Evolutionary conservation across 2,797 vertebrate genomes (phyloP), one percentile per base, ranked within the genome.

Genomic region (Acipenser ruthenus): DNA sequence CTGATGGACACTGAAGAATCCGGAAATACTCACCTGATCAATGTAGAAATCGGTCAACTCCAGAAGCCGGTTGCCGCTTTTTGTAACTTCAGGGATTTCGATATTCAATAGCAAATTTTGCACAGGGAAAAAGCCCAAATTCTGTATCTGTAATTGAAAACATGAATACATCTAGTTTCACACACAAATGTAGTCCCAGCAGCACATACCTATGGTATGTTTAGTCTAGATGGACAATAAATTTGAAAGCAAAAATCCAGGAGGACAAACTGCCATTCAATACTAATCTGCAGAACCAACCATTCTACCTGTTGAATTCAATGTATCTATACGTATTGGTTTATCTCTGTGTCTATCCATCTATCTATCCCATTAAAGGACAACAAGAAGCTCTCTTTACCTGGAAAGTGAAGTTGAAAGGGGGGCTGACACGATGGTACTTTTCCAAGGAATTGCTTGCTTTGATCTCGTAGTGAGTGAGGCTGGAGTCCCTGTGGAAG

Each of bases 91-190:
- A 0, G 97, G 97, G 11, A 98, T 56, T 0, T 92, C 93, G 64
- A 99, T 89, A 75, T 86, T 93, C 63, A 99, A 79, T 73, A 85
- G 86, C 70, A 97, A 75, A 58, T 90, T 49, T 10, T 15, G 51
- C 18, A 98, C 82, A 0, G 94, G 94, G 71, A 99, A 99, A 69
- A 93, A 91, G 23, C 96, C 97, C 68, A 99, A 79, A 76, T 99
- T 99, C 79, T 95, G 93, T 65, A 99, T 87, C 97, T 99, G 84
- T 1, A 68, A 18, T n/a, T 49, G 47, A 4, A 53, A 68, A 51
- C 0, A 37, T 37, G 4, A 2, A 37, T 37, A 37, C 23, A 37
- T 37, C 23, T 2, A 65, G 23, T 37, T 37, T 37, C 23, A 37
- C 23, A 55, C 9, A 55, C 9, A 1, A 55, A n/a, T 55, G 53